Conservation (phyloP, 2,888 invertebrate genomes). For the Copidosoma aretas region DNA sequence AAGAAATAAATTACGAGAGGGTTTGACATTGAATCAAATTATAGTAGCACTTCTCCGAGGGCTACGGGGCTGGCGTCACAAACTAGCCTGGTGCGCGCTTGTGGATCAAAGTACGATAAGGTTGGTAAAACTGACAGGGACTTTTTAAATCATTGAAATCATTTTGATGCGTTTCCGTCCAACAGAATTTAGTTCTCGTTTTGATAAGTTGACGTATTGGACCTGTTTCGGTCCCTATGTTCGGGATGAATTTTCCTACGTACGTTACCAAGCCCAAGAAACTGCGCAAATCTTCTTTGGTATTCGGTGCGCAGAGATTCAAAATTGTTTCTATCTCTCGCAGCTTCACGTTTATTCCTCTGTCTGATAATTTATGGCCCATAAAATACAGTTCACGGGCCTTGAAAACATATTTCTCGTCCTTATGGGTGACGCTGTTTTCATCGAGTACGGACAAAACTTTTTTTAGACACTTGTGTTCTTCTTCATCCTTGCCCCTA, state of each 20-base stretch:
- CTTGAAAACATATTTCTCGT: neutral
- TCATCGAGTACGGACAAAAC: constrained; percentile 30
- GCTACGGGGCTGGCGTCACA: constrained; percentile 52
- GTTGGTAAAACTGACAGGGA: constrained; percentile 32
- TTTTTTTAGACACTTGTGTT: constrained; percentile 50
- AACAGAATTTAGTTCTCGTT: constrained; percentile 43
- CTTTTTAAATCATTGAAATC: constrained; percentile 30
- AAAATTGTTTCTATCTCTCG: constrained; percentile 25
- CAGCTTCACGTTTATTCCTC: neutral
- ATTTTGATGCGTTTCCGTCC: constrained; percentile 15
- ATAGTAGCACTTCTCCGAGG: constrained; percentile 48
- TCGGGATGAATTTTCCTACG: constrained; percentile 49
- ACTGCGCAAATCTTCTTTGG: constrained; percentile 32
- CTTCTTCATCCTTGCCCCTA: constrained; percentile 49
- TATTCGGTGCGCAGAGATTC: constrained; percentile 25
- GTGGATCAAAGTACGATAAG: constrained; percentile 50
- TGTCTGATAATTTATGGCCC: constrained; percentile 42
- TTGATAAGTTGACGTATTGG: constrained; percentile 44
- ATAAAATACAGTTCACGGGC: constrained; percentile 42
- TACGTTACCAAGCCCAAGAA: constrained; percentile 37
- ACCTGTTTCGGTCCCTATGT: constrained; percentile 45
- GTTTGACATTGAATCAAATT: constrained; percentile 10
- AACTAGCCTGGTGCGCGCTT: constrained; percentile 46
- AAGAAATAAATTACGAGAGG: constrained; percentile 32
- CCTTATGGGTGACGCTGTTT: neutral